Evolutionary conservation across 2,113 vertebrate genomes (phyloP), one percentile per base, ranked within the genome.

Genomic region (Nanorana parkeri): DNA sequence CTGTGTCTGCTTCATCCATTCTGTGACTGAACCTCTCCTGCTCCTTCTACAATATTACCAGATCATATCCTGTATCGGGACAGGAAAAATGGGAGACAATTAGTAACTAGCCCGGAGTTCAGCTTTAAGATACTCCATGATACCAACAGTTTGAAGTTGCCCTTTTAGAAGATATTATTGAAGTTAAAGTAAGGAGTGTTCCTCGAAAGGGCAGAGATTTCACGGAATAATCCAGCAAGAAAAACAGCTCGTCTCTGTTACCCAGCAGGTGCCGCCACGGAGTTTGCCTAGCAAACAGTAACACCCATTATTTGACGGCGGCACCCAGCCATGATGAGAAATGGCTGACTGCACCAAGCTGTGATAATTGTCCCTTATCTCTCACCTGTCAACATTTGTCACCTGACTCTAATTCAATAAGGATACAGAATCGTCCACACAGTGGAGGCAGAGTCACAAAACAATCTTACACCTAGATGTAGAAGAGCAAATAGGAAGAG

Each of bases 391-490:
- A 26, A 21, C 11, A 60, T 24, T 19, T 21, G 47, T 20, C 23
- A 19, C 20, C 8, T 56, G 54, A 29, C 26, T 41, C 8, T 16
- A 6, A 26, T 21, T 17, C 28, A 36, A 36, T 15, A 75, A 19
- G 28, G 28, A 75, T 32, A 75, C 56, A 47, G 58, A 55, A 65
- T 77, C 23, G 19, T 17, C 6, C 17, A 5, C 29, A 47, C 58
- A 23, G 36, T 52, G 41, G 41, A 64, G 65, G 47, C 86, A 85
- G 73, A 84, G 20, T 41, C 36, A 21, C 2, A 36, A 23, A 60
- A 58, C 23, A 56, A n/a, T 26, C 41, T 10, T 54, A 74, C 71
- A 36, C 71, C 71, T 60, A 5, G 19, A 21, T 55, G 3, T 13
- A 13, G 0, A 1, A 17, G 8, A 21, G 6, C 13, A 26, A 13